Percentiles rank a stretch among this genome's conserved stretches.
These are phyloP conservation scores for Pangasius mekongensis DNA, from an alignment of 2,797 vertebrate genomes.

Conservation along the genomic window DNA sequence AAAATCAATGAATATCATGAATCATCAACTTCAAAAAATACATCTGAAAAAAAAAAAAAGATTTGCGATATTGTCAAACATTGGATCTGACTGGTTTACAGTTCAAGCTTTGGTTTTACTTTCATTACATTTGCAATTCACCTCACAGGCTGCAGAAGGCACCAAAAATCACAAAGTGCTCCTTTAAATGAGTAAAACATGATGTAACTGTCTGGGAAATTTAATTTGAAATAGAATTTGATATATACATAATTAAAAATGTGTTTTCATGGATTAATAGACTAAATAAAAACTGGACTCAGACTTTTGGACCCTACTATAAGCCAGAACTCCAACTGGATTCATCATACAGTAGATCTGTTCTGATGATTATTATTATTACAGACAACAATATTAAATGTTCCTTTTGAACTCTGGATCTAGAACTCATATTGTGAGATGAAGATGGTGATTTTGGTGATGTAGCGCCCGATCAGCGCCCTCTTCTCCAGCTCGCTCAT, in stretches of 20 bases:
- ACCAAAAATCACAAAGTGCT: background rate
- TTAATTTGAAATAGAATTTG: background rate
- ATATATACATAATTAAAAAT: background rate
- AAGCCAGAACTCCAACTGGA: background rate
- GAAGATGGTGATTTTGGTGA: conserved; percentile 85
- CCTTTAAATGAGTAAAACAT: background rate
- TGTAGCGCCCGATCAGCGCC: conserved; percentile 80
- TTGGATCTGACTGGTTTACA: background rate
- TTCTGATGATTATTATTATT: background rate
- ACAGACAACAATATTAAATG: background rate
- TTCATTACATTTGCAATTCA: background rate
- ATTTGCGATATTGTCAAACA: background rate
- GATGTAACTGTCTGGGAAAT: background rate
- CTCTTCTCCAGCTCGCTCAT: conserved; percentile 84
- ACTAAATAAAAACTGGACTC: background rate
- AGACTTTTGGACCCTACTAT: background rate
- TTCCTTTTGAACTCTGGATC: background rate
- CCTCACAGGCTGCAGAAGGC: background rate
- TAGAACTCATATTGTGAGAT: conserved; percentile 88
- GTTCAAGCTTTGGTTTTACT: background rate
- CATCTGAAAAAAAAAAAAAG: background rate
- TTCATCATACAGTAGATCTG: background rate
- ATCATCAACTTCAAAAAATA: background rate
- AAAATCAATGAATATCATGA: background rate
- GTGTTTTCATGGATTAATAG: background rate